Evolutionary conservation across 2,797 vertebrate genomes (phyloP), one percentile per base, ranked within the genome.

Genomic region (Scomberomorus guttatus): DNA sequence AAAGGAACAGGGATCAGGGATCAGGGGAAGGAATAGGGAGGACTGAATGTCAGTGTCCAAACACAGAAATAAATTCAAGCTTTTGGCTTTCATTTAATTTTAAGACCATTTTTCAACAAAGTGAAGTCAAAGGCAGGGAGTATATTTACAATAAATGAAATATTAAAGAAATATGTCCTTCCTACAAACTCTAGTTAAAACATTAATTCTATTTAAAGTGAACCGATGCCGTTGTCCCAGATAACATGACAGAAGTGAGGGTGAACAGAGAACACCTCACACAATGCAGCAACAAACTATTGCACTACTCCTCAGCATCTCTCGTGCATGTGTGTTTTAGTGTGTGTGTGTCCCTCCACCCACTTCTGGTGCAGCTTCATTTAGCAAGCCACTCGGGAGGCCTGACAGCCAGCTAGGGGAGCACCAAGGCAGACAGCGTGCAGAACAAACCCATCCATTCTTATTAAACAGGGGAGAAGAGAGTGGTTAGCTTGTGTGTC

Each of bases 401-500:
- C 80, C 83, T 74, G 82, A 52, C 75, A 80, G 77, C 65, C 44
- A 73, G 80, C 74, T 52, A 17, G 4, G 74, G 72, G 81, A 84
- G 83, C 82, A 74, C 44, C 70, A 61, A 79, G 70, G 80, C 77
- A 80, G 90, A 89, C 89, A 85, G 90, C n/a, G 15, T 34, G 58
- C 85, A 82, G 85, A 91, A 93, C 95, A 96, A 97, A 96, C 96
- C 95, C 97, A 98, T 98, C 96, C 94, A 97, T 98, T 97, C 97
- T 97, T 97, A 97, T 98, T 97, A 98, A 97, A 95, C 79, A 77
- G 81, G 72, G 75, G 82, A 82, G 70, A 74, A 85, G 74, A 76
- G 77, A 63, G 67, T n/a, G 56, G 39, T 32, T 29, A 62, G 65
- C 29, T 50, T 39, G 17, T 65, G 66, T 13, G 34, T 63, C 39